Evolutionary conservation across 2,888 invertebrate genomes (phyloP).

Genomic region (Lasioglossum pauxillum): DNA sequence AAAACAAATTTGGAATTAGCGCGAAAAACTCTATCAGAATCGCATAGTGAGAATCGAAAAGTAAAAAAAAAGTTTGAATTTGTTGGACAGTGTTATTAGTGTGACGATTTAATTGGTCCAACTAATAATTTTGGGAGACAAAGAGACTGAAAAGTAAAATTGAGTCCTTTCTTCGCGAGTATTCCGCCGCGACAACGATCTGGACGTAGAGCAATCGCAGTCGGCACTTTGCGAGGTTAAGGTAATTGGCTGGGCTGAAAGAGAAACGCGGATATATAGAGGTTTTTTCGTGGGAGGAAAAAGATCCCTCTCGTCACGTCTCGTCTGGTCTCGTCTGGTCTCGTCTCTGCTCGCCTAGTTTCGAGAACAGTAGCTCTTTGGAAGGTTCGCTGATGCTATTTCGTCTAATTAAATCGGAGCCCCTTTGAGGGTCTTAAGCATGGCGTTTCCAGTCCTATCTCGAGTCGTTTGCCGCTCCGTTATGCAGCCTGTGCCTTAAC

Average conservation of each 20-base stretch:
- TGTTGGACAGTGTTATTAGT: no score
- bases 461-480: slow-evolving; percentile 54
- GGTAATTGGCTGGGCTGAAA: slow-evolving; percentile 30
- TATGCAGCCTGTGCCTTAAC: slow-evolving; percentile 44
- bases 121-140: not conserved
- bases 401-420: slow-evolving; percentile 69
- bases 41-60: no score
- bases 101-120: not conserved
- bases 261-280: slow-evolving; percentile 20
- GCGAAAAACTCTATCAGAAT: no score
- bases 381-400: slow-evolving; percentile 47
- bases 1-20: no score
- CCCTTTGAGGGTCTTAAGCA: slow-evolving; percentile 65
- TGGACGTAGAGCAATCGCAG: slow-evolving; percentile 23
- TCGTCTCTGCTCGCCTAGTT: slow-evolving; percentile 32
- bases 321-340: not conserved
- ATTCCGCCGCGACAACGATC: slow-evolving; percentile 13
- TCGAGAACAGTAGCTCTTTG: slow-evolving; percentile 36
- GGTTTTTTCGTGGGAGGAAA: slow-evolving; percentile 35
- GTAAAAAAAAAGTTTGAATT: no score
- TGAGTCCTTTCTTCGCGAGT: not conserved
- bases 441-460: slow-evolving; percentile 54
- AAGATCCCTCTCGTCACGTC: not conserved
- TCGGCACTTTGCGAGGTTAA: slow-evolving; percentile 31
- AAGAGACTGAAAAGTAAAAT: not conserved